These are phyloP conservation scores for Caenorhabditis brenneri DNA, from an alignment of 1,140 invertebrate species.

Conservation along the genomic window DNA sequence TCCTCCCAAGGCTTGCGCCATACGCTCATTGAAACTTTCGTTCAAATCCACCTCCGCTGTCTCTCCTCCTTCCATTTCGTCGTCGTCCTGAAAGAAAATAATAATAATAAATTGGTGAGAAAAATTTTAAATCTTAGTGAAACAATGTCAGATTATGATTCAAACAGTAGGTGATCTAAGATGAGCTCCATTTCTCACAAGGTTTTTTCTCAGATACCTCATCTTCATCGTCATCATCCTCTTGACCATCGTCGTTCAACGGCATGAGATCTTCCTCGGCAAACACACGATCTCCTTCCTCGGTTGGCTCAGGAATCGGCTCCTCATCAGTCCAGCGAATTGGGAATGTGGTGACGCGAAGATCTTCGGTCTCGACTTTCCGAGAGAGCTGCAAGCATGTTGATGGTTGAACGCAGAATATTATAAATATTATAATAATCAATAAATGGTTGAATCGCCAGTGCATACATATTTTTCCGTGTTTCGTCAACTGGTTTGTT, in stretches of 20 bases:
- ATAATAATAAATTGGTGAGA: too few relatives aligned
- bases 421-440: too few relatives aligned
- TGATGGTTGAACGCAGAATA: too few relatives aligned
- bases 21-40: slow-evolving; percentile 26
- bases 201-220: slow-evolving; percentile 5
- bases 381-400: slow-evolving; percentile 54
- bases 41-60: slow-evolving; percentile 14
- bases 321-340: slow-evolving; percentile 65
- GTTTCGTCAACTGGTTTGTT: too few relatives aligned
- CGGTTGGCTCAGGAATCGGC: slow-evolving; percentile 30
- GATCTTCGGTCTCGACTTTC: slow-evolving; percentile 59
- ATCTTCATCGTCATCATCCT: slow-evolving; percentile 41
- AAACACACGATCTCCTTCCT: background rate
- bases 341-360: slow-evolving; percentile 63
- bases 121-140: too few relatives aligned
- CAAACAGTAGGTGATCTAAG: too few relatives aligned
- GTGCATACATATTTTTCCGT: too few relatives aligned
- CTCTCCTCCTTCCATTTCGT: background rate
- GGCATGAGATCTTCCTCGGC: slow-evolving; percentile 44
- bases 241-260: background rate
- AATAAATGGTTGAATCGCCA: too few relatives aligned
- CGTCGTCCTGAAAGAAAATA: background rate
- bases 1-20: background rate
- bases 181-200: too few relatives aligned
- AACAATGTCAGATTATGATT: too few relatives aligned